Percentiles rank a stretch among this genome's conserved stretches.
Evolutionary conservation across 2,797 vertebrate species (phyloP).

Genomic region (Dryobates pubescens): DNA sequence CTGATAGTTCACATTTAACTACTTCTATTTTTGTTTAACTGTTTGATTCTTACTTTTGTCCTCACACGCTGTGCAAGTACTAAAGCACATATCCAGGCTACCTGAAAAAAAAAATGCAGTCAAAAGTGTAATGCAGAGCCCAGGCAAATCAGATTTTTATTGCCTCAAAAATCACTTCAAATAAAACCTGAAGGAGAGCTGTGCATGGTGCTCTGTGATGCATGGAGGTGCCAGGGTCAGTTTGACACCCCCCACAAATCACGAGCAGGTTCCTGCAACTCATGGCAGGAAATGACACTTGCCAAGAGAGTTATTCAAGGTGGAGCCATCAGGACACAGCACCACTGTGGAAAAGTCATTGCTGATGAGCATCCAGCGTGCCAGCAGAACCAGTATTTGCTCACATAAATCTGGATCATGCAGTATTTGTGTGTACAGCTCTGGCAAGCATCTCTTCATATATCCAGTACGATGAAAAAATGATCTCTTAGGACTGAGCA

Average conservation of each 20-base stretch:
- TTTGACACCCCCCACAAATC: background rate
- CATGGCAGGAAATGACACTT: background rate
- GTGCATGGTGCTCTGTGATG: background rate
- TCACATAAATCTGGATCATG: background rate
- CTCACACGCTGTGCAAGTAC: background rate
- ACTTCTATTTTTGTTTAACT: background rate
- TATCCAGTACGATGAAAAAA: background rate
- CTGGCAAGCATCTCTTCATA: background rate
- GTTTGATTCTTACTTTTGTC: background rate
- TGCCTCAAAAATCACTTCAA: background rate
- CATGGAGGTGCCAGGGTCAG: background rate
- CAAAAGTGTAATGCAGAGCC: background rate
- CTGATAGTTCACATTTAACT: background rate
- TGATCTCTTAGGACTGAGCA: background rate
- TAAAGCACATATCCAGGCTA: background rate
- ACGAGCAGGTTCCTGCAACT: background rate
- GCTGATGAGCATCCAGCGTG: background rate
- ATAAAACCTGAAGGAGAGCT: background rate
- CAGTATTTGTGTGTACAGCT: background rate
- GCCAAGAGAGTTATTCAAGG: background rate
- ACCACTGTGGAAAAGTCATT: background rate
- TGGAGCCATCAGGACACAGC: background rate
- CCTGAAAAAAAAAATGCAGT: background rate
- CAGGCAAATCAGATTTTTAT: background rate
- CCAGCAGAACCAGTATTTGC: background rate